These are phyloP conservation scores for Buphagus erythrorhynchus DNA, from an alignment of 2,797 vertebrate genomes.

Conservation along the genomic window DNA sequence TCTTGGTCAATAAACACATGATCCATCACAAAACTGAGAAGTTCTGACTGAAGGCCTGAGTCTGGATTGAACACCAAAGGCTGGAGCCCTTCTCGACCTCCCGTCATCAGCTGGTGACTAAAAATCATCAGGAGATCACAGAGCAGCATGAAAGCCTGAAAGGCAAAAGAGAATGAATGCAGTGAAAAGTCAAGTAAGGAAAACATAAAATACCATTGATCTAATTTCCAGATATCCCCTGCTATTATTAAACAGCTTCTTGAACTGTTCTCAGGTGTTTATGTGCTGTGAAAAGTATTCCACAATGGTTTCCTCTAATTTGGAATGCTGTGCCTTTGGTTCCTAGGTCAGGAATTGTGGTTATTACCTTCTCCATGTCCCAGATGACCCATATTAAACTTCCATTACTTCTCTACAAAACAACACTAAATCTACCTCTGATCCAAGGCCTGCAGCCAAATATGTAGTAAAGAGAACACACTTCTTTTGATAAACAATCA, in stretches of 20 bases:
- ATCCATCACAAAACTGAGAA: constrained; percentile 97
- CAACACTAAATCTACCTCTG: not conserved
- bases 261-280: not conserved
- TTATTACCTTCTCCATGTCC: not conserved
- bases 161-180: constrained; percentile 16
- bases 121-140: constrained; percentile 99
- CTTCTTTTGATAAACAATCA: not conserved
- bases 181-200: not conserved
- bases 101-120: constrained; percentile 93
- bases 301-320: not conserved
- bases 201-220: not conserved
- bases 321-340: not conserved
- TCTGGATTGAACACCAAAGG: constrained; percentile 97
- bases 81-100: constrained; percentile 92
- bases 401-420: not conserved
- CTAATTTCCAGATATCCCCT: not conserved
- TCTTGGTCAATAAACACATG: constrained; percentile 99
- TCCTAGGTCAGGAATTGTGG: not conserved
- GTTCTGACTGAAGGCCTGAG: constrained; percentile 92
- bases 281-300: not conserved
- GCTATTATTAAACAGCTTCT: not conserved
- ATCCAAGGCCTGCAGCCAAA: not conserved
- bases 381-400: not conserved
- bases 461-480: not conserved
- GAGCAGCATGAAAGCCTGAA: constrained; percentile 97